A percentile compares a stretch with the other conserved stretches of the same genome.
Conservation (phyloP, 1,140 invertebrate genomes). For the Caenorhabditis elegans region WBcel235 BX284605.5:9347001-9347500, state of each 20-base stretch:
- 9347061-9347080: not conserved
- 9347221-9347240: not conserved
- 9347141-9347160: not conserved
- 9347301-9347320: not conserved
- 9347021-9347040: not conserved
- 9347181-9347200: not conserved
- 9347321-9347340: not conserved
- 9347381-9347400: not conserved
- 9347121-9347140: not conserved
- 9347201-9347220: not conserved
- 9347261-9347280: conserved; percentile 6
- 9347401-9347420: not conserved
- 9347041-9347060: not conserved
- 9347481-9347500: not conserved
- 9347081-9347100: not conserved
- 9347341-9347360: not conserved
- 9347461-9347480: not conserved
- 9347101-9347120: not conserved
- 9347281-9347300: not conserved
- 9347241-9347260: conserved; percentile 17
- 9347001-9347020: not conserved
- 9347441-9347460: not conserved
- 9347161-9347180: not conserved
- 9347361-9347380: conserved; percentile 9
- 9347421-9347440: not conserved